phyloP scores from a whole-genome alignment of 2,797 vertebrate species.

The Artibeus jamaicensis region DNA sequence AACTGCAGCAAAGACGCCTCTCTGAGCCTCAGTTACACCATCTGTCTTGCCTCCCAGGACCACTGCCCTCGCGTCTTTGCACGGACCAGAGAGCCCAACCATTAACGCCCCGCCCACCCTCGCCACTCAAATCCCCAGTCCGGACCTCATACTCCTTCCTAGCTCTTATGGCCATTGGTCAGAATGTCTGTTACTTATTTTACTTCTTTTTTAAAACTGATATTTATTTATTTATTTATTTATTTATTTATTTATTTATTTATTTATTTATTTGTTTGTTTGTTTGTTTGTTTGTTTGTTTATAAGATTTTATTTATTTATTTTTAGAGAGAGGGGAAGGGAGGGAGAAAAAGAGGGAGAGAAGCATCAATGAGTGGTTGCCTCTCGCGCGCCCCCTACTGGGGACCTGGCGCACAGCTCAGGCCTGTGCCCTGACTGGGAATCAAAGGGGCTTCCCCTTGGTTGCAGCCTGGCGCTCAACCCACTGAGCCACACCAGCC shows the following conservation, averaged over 20 bases:
- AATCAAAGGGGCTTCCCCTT: too few species aligned
- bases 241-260: background rate
- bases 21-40: background rate
- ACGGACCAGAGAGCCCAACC: background rate
- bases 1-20: background rate
- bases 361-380: too few species aligned
- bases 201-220: background rate
- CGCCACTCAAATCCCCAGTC: background rate
- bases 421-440: too few species aligned
- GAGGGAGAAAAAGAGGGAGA: too few species aligned
- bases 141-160: background rate
- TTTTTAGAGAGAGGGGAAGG: too few species aligned
- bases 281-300: too few species aligned
- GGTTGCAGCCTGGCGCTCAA: too few species aligned
- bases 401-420: too few species aligned
- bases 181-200: background rate
- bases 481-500: too few species aligned
- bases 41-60: background rate
- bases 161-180: background rate
- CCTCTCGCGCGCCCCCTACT: too few species aligned
- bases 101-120: background rate
- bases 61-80: background rate
- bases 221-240: background rate
- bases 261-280: too few species aligned
- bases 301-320: too few species aligned